Evolutionary conservation across 2,888 invertebrate species (phyloP).

Genomic region (Oxystoma pomonae): DNA sequence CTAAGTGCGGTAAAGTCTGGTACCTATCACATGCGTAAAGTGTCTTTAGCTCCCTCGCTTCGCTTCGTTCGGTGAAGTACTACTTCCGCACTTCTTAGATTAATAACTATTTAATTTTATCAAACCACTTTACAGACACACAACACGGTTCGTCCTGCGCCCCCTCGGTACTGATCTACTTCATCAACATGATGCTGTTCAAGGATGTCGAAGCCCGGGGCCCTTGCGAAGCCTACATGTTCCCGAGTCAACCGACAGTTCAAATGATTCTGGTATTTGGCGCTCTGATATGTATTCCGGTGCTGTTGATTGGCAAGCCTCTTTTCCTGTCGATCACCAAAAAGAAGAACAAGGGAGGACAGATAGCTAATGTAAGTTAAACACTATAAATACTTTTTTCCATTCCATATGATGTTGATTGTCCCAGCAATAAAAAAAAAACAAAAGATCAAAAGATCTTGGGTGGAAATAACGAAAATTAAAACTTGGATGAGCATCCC

Average conservation of each 20-base stretch:
- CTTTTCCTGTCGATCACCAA: constrained; percentile 53
- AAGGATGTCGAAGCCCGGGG: constrained; percentile 31
- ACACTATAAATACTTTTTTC: no score
- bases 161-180: constrained; percentile 70
- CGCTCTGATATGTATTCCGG: constrained; percentile 68
- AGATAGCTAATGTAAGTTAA: constrained; percentile 7
- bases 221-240: constrained; percentile 58
- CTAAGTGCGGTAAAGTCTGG: no score
- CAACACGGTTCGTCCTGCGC: constrained; percentile 55
- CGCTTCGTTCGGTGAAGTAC: no score
- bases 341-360: constrained; percentile 27
- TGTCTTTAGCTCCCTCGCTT: no score
- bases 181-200: constrained; percentile 76
- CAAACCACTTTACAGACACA: constrained; percentile 24
- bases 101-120: neutral
- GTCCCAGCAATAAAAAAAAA: no score
- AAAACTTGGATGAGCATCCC: no score
- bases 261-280: constrained; percentile 61
- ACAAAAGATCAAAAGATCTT: no score
- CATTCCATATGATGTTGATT: no score
- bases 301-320: constrained; percentile 77
- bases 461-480: no score
- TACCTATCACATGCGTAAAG: no score
- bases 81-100: no score
- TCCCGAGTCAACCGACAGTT: constrained; percentile 53